These are phyloP conservation scores for Tautogolabrus adspersus DNA, from an alignment of 2,113 vertebrate species.

Conservation along the genomic window DNA sequence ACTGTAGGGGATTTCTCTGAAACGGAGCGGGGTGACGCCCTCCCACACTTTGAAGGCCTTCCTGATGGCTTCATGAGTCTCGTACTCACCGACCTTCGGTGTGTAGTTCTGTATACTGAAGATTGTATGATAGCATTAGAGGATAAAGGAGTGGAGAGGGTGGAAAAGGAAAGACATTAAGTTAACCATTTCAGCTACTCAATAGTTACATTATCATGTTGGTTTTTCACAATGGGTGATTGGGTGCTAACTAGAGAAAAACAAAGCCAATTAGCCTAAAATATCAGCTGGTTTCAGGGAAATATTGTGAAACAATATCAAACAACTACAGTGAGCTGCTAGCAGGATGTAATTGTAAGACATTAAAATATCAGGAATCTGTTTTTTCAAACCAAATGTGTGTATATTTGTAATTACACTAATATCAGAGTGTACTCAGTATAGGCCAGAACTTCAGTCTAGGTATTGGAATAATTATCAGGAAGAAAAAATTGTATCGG, in stretches of 20 bases:
- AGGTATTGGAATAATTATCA: not conserved
- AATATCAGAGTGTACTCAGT: no score
- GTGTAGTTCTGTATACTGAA: conserved; percentile 88
- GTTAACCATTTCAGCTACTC: not conserved
- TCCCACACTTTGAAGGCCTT: conserved; percentile 92
- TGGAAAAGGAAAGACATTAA: not conserved
- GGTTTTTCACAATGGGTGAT: not conserved
- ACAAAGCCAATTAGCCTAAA: no score
- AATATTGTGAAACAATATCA: no score
- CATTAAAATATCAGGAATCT: no score
- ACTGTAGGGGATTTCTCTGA: conserved; percentile 90
- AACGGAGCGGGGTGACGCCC: conserved; percentile 86
- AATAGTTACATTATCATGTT: not conserved
- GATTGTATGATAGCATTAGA: not conserved
- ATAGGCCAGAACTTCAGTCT: no score
- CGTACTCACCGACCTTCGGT: conserved; percentile 89
- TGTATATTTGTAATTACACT: no score
- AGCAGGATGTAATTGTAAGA: no score
- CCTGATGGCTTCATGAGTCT: conserved; percentile 90
- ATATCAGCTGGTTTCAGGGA: no score
- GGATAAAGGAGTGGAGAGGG: not conserved
- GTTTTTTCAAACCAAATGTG: no score
- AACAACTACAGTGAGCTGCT: no score
- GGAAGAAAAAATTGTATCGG: no score
- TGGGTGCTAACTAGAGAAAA: not conserved